Conservation (phyloP, 2,888 invertebrate species). For the Cynaeus angustus region DNA sequence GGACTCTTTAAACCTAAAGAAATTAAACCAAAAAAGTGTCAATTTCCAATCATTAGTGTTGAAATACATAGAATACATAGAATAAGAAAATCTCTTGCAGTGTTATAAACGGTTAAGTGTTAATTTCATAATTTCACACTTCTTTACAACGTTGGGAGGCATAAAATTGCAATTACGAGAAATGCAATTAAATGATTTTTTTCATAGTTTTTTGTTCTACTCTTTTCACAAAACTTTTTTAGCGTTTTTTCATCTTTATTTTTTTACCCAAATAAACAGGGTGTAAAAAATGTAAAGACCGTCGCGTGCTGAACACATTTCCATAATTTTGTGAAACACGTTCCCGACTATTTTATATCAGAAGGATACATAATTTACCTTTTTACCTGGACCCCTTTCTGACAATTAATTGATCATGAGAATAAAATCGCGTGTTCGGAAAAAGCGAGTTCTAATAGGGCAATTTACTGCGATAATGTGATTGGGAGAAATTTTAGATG, state of each 20-base stretch:
- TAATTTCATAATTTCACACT: too few species aligned
- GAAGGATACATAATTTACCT: conserved; percentile 45
- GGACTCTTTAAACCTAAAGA: too few species aligned
- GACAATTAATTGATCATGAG: conserved; percentile 23
- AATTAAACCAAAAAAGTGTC: too few species aligned
- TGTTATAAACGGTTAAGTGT: too few species aligned
- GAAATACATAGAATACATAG: too few species aligned
- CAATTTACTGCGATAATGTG: conserved; percentile 53
- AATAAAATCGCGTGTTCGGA: conserved; percentile 24
- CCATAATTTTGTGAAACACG: conserved; percentile 58
- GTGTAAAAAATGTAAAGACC: conserved; percentile 45
- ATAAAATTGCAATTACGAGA: too few species aligned
- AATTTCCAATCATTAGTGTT: too few species aligned
- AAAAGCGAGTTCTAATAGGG: conserved; percentile 29
- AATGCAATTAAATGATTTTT: too few species aligned
- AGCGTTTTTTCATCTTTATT: conserved; percentile 6
- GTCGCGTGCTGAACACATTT: conserved; percentile 57
- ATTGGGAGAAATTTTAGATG: conserved; percentile 51
- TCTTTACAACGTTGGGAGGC: too few species aligned
- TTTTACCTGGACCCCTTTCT: conserved; percentile 28
- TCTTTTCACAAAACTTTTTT: too few species aligned
- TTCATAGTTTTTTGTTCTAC: too few species aligned
- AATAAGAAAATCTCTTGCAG: too few species aligned
- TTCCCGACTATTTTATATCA: conserved; percentile 53
- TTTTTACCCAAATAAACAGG: conserved; percentile 42